Evolutionary conservation across 1,140 invertebrate species (phyloP).

Genomic region (Ceratitis capitata): DNA sequence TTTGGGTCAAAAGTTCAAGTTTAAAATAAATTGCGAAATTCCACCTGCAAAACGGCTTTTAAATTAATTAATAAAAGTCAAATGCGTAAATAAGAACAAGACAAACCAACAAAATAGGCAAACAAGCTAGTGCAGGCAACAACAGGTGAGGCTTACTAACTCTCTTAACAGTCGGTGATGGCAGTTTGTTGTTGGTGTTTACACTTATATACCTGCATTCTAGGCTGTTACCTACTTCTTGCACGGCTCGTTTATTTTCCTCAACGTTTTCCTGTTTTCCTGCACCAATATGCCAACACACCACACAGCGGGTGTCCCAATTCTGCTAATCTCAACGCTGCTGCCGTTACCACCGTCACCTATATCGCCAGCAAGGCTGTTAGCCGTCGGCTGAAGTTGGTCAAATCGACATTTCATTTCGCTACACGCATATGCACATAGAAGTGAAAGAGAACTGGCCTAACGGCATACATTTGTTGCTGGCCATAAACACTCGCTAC

Average conservation of each 20-base stretch:
- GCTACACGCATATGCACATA: too few species aligned
- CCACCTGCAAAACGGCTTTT: neutral
- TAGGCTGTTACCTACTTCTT: neutral
- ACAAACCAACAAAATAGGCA: too few species aligned
- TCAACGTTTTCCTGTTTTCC: neutral
- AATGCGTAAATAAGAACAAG: neutral
- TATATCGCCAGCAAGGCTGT: neutral
- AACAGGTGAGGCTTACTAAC: too few species aligned
- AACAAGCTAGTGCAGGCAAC: too few species aligned
- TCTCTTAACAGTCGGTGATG: neutral
- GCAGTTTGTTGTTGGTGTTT: neutral
- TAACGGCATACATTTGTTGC: neutral
- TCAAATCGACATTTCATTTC: constrained; percentile 24
- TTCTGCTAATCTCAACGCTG: neutral
- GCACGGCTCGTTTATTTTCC: too few species aligned
- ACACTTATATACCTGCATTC: neutral
- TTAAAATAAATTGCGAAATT: neutral
- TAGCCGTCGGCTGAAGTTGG: neutral
- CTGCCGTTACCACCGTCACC: neutral
- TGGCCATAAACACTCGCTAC: neutral
- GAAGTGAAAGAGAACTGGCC: constrained; percentile 5
- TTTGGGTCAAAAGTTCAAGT: constrained; percentile 22
- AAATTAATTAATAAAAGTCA: constrained; percentile 11
- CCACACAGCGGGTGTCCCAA: constrained; percentile 30
- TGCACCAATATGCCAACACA: neutral